Conservation (phyloP, 2,797 vertebrate species). For the Labeo calbasu region DNA sequence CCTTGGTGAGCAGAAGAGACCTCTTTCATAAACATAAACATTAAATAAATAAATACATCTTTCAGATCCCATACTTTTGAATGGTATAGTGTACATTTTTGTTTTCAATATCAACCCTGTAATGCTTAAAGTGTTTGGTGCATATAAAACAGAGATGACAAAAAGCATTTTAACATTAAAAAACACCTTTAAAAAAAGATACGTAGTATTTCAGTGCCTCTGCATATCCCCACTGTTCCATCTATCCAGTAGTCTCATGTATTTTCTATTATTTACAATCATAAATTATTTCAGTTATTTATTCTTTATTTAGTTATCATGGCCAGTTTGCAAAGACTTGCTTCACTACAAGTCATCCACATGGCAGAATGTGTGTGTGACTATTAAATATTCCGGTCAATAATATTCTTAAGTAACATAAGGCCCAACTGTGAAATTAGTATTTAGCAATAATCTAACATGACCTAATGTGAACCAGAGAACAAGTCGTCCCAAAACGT, state of each 20-base stretch:
- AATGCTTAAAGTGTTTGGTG: not conserved
- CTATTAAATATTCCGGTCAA: constrained; percentile 1
- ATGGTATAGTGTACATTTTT: not conserved
- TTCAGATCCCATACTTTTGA: not conserved
- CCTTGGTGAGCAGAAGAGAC: not conserved
- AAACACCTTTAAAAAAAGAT: not conserved
- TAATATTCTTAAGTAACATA: constrained; percentile 1
- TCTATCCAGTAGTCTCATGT: not conserved
- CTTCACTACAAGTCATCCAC: constrained; percentile 2
- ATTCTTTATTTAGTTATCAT: not conserved
- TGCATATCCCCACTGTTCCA: not conserved
- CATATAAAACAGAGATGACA: not conserved
- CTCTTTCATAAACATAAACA: not conserved
- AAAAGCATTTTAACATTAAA: not conserved
- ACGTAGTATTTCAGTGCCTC: not conserved
- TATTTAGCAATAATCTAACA: constrained; percentile 5
- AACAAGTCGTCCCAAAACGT: not conserved
- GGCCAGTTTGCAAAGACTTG: constrained; percentile 27
- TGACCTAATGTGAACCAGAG: constrained; percentile 7
- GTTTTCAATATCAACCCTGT: not conserved
- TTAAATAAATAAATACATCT: not conserved
- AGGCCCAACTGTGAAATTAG: constrained; percentile 5
- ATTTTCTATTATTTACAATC: not conserved
- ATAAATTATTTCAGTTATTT: not conserved
- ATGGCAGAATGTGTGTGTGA: not conserved